Conservation (phyloP, 2,888 invertebrate genomes). For the Drosophila acutilabella region DNA sequence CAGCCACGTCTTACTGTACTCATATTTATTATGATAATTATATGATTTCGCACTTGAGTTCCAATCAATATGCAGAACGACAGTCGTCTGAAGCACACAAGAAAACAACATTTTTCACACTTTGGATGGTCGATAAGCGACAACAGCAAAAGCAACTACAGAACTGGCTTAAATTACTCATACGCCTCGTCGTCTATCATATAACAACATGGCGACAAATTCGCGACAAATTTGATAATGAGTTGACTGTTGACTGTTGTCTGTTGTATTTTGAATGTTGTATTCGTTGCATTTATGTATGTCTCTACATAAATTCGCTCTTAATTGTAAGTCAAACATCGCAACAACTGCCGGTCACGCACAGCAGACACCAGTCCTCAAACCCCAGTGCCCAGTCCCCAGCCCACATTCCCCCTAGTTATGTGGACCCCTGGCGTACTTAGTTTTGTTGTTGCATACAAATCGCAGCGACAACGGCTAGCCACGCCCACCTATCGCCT, state of each 20-base stretch:
- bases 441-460: conserved; percentile 59
- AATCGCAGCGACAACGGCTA: conserved; percentile 47
- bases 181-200: conserved; percentile 17
- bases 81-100: neutral
- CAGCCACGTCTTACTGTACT: neutral
- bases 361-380: conserved; percentile 23
- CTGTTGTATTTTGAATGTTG: conserved; percentile 8
- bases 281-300: conserved; percentile 17
- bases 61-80: conserved; percentile 17
- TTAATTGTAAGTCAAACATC: conserved; percentile 81
- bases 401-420: conserved; percentile 9
- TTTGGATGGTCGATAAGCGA: conserved; percentile 17
- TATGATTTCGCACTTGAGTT: neutral
- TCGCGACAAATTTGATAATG: conserved; percentile 79
- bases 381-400: neutral
- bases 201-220: conserved; percentile 58
- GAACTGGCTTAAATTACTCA: conserved; percentile 3
- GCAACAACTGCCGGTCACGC: conserved; percentile 77
- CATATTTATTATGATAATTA: conserved; percentile 1
- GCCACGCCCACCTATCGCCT: conserved; percentile 65
- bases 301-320: conserved; percentile 37
- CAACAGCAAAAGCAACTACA: neutral
- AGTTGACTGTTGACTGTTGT: conserved; percentile 43
- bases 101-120: conserved; percentile 59
- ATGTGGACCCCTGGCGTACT: conserved; percentile 7